A percentile compares a stretch with the other conserved stretches of the same genome.
These are phyloP conservation scores for Antheraea assamensis DNA, from an alignment of 2,888 invertebrate species.

Conservation along the genomic window DNA sequence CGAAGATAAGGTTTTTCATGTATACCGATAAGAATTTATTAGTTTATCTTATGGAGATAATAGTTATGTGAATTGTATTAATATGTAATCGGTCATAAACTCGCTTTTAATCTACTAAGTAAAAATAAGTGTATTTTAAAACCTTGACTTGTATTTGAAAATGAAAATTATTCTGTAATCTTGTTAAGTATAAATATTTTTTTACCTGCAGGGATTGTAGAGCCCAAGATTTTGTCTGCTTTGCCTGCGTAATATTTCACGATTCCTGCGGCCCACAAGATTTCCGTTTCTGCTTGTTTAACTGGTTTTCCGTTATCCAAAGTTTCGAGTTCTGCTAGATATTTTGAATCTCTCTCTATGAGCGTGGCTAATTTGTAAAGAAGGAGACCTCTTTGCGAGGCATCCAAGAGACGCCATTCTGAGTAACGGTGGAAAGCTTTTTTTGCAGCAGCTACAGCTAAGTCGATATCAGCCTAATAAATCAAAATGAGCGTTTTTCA, in stretches of 20 bases:
- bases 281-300: slow-evolving; percentile 84
- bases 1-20: not conserved
- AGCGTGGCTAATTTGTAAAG: slow-evolving; percentile 88
- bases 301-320: slow-evolving; percentile 96
- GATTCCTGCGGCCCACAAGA: slow-evolving; percentile 81
- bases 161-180: not conserved
- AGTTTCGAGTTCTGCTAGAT: slow-evolving; percentile 92
- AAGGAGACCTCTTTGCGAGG: slow-evolving; percentile 88
- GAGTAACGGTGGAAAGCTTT: slow-evolving; percentile 88
- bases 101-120: not conserved
- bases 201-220: slow-evolving; percentile 85
- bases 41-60: not conserved
- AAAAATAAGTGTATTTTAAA: not conserved
- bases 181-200: not conserved
- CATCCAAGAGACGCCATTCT: slow-evolving; percentile 90
- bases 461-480: slow-evolving; percentile 89
- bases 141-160: not conserved
- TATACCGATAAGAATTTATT: not conserved
- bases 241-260: slow-evolving; percentile 94
- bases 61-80: not conserved
- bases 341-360: slow-evolving; percentile 86
- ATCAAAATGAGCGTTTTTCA: not conserved
- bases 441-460: slow-evolving; percentile 90
- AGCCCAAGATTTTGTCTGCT: slow-evolving; percentile 93
- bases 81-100: not conserved